These are phyloP conservation scores for Drosophila pruinosa DNA, from an alignment of 1,140 invertebrate genomes.

Conservation along the genomic window DNA sequence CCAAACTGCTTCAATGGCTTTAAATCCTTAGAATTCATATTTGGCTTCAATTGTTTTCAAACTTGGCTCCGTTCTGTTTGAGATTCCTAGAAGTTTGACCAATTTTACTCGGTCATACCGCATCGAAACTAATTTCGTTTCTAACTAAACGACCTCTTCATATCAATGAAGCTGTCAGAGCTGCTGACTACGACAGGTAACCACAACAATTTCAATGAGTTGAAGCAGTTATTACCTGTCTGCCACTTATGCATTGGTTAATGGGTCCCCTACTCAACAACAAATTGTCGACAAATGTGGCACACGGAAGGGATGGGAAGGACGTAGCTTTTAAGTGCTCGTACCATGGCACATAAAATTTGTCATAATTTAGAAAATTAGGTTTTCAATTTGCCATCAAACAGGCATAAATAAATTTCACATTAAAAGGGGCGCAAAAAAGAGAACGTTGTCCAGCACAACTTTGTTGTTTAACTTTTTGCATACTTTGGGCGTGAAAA, in stretches of 20 bases:
- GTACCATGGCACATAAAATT: slow-evolving; percentile 44
- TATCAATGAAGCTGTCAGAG: neutral
- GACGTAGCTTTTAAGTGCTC: slow-evolving; percentile 53
- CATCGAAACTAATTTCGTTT: neutral
- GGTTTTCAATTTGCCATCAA: slow-evolving; percentile 62
- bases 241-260: slow-evolving; percentile 51
- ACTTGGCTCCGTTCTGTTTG: neutral
- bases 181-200: neutral
- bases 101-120: neutral
- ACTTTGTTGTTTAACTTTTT: slow-evolving; percentile 3
- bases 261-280: slow-evolving; percentile 26
- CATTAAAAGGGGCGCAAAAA: slow-evolving; percentile 5
- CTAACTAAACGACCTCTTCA: neutral
- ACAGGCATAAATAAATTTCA: slow-evolving; percentile 42
- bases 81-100: neutral
- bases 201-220: slow-evolving; percentile 9
- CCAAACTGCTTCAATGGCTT: neutral
- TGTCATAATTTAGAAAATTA: slow-evolving; percentile 64
- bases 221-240: slow-evolving; percentile 62
- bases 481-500: slow-evolving; percentile 17
- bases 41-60: neutral
- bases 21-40: neutral
- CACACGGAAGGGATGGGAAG: neutral
- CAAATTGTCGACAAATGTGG: slow-evolving; percentile 26
- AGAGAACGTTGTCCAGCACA: slow-evolving; percentile 4